Percentiles rank a stretch among this genome's conserved stretches.
phyloP scores from a whole-genome alignment of 2,113 vertebrate species.

The Ciconia maguari region DNA sequence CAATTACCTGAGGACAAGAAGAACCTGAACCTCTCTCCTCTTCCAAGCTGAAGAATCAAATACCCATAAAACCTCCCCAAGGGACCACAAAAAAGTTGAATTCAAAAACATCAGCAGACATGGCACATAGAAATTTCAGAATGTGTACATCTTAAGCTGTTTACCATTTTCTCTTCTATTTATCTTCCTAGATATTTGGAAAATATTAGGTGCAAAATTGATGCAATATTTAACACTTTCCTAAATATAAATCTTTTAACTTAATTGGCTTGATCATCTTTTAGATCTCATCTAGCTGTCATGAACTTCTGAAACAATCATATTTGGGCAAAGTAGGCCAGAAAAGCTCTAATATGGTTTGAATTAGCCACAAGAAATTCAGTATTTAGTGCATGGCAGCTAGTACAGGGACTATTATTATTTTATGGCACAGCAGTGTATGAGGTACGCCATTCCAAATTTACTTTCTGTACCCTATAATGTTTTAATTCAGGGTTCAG shows the following conservation, averaged over 20 bases:
- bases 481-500: not conserved
- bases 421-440: not conserved
- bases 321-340: not conserved
- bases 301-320: not conserved
- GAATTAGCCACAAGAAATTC: not conserved
- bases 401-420: not conserved
- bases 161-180: not conserved
- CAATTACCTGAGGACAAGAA: not conserved
- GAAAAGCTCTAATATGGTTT: not conserved
- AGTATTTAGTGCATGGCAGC: not conserved
- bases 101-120: not conserved
- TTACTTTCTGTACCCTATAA: not conserved
- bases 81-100: not conserved
- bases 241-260: not conserved
- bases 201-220: not conserved
- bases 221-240: not conserved
- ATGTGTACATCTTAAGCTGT: not conserved
- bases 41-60: not conserved
- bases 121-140: not conserved
- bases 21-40: not conserved
- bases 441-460: not conserved
- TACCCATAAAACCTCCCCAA: not conserved
- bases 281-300: not conserved
- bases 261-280: not conserved
- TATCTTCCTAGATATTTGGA: not conserved